Conservation (phyloP, 2,888 invertebrate species). For the Caenorhabditis wallacei region DNA sequence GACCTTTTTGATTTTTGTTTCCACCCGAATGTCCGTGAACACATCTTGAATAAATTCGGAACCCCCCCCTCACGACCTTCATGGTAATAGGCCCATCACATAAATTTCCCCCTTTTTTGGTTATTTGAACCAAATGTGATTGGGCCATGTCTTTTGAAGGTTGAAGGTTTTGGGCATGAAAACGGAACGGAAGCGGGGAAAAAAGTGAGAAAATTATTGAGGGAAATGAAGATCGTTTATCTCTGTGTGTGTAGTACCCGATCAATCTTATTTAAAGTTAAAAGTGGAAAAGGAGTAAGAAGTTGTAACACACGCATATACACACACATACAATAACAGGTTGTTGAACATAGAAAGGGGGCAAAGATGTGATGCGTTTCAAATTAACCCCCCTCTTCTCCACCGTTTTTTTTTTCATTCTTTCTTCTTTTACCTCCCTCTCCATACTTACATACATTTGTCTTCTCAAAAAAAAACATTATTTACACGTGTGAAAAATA, state of each 20-base stretch:
- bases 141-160: neutral
- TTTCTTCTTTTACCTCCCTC: neutral
- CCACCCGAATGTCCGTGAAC: neutral
- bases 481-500: slow-evolving; percentile 43
- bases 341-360: slow-evolving; percentile 11
- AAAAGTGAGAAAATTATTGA: neutral
- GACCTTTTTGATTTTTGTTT: neutral
- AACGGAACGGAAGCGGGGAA: neutral
- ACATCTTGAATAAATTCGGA: neutral
- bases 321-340: slow-evolving; percentile 42
- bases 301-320: slow-evolving; percentile 41
- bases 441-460: neutral
- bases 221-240: too few species aligned
- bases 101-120: slow-evolving; percentile 1
- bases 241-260: slow-evolving; percentile 10
- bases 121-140: slow-evolving; percentile 7
- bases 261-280: slow-evolving; percentile 20
- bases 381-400: slow-evolving; percentile 21
- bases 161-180: too few species aligned
- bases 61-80: neutral
- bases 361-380: slow-evolving; percentile 25
- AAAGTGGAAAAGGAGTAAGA: neutral
- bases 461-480: slow-evolving; percentile 13
- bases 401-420: neutral
- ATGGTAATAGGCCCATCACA: slow-evolving; percentile 17